Conservation (phyloP, 2,888 invertebrate genomes). For the Hoplodrina ambigua region DNA sequence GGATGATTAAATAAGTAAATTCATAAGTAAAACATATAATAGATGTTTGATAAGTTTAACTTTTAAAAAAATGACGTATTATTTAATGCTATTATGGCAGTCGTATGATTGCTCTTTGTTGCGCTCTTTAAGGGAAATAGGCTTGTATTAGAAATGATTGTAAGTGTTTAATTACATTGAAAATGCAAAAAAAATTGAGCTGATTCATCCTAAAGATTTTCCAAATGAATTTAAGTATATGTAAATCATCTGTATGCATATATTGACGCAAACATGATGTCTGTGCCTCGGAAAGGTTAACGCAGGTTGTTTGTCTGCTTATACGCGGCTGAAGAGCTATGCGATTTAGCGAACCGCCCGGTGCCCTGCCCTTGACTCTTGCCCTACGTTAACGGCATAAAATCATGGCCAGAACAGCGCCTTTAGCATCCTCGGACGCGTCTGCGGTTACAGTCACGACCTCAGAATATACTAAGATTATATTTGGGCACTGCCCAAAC, state of each 20-base stretch:
- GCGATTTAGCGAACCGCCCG: constrained; percentile 53
- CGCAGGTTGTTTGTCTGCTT: constrained; percentile 41
- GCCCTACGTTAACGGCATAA: constrained; percentile 65
- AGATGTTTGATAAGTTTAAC: not conserved
- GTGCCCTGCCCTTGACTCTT: constrained; percentile 76
- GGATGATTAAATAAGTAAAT: constrained; percentile 1
- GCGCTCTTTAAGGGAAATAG: not conserved
- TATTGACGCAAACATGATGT: constrained; percentile 29
- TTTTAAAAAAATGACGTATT: constrained; percentile 1
- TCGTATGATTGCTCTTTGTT: not conserved
- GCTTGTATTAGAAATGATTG: not conserved
- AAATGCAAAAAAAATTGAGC: constrained; percentile 23
- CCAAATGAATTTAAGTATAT: constrained; percentile 9
- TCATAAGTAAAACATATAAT: not conserved
- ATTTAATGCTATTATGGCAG: not conserved
- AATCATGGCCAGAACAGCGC: constrained; percentile 64
- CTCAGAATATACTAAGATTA: constrained; percentile 26
- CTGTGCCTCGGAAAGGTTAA: constrained; percentile 48
- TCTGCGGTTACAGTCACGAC: constrained; percentile 34
- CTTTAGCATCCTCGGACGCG: constrained; percentile 49
- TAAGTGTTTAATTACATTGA: not conserved
- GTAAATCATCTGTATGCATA: not conserved
- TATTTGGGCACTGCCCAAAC: constrained; percentile 29
- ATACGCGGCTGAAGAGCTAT: constrained; percentile 43
- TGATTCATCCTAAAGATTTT: constrained; percentile 33